phyloP scores from a whole-genome alignment of 2,888 invertebrate genomes.

The Toxonevra muliebris region DNA sequence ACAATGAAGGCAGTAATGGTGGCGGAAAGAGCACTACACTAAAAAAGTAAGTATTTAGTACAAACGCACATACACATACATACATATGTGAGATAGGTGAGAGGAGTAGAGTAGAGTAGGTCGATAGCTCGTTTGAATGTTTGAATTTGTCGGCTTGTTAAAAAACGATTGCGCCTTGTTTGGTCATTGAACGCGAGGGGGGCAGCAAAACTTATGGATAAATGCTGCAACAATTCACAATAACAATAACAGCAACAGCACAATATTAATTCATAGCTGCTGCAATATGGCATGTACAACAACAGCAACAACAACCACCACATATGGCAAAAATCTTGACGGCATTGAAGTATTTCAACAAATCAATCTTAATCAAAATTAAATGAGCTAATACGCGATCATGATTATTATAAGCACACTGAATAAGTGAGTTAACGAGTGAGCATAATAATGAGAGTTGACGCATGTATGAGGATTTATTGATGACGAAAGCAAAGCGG shows the following conservation, averaged over 20 bases:
- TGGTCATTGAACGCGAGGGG: slow-evolving; percentile 2
- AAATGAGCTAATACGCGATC: slow-evolving; percentile 10
- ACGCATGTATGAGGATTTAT: no score
- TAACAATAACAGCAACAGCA: not conserved
- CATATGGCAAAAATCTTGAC: not conserved
- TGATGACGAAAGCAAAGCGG: no score
- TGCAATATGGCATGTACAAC: slow-evolving; percentile 15
- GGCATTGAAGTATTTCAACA: slow-evolving; percentile 26
- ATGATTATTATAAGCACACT: not conserved
- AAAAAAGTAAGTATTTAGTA: not conserved
- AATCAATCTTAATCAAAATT: slow-evolving; percentile 33
- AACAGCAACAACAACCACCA: not conserved
- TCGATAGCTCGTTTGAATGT: no score
- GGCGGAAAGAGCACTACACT: not conserved
- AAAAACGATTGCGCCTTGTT: slow-evolving; percentile 10
- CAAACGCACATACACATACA: not conserved
- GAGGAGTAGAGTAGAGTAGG: not conserved
- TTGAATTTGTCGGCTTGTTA: no score
- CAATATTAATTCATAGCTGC: slow-evolving; percentile 8
- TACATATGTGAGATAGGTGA: not conserved
- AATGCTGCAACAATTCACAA: slow-evolving; percentile 3
- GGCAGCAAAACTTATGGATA: not conserved
- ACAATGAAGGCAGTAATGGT: no score
- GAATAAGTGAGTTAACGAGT: not conserved
- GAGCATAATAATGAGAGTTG: not conserved